These are phyloP conservation scores for Bettongia penicillata DNA, from an alignment of 2,113 vertebrate genomes.

Conservation along the genomic window DNA sequence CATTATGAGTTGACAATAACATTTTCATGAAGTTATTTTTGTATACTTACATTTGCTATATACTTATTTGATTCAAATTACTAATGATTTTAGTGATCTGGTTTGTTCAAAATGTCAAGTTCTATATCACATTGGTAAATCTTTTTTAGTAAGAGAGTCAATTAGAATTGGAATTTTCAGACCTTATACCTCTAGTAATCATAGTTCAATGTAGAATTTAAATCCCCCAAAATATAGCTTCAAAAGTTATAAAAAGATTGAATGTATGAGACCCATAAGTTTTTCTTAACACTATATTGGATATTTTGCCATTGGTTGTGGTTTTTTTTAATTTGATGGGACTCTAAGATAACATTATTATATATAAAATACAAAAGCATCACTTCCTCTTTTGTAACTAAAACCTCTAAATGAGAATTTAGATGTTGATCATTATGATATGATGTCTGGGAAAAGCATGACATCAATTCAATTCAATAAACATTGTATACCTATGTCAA, in stretches of 20 bases:
- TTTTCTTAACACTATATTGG: conserved; percentile 32
- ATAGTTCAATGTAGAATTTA: background rate
- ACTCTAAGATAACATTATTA: background rate
- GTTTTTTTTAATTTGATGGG: background rate
- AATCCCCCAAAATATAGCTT: background rate
- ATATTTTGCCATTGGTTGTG: background rate
- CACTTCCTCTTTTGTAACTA: background rate
- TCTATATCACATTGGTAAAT: background rate
- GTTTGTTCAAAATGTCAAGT: background rate
- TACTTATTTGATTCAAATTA: background rate
- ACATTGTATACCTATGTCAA: background rate
- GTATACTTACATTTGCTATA: background rate
- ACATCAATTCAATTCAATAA: background rate
- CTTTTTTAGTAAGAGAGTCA: background rate
- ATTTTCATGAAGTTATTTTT: background rate
- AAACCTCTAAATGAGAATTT: background rate
- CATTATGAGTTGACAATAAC: background rate
- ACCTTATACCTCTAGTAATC: background rate
- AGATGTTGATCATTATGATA: background rate
- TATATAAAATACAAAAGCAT: background rate
- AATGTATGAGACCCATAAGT: background rate
- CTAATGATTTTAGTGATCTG: background rate
- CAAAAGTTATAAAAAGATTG: background rate
- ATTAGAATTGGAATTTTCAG: background rate
- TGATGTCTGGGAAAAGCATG: background rate